Evolutionary conservation across 2,888 invertebrate genomes (phyloP).

Genomic region (Lasioglossum leucozonium): DNA sequence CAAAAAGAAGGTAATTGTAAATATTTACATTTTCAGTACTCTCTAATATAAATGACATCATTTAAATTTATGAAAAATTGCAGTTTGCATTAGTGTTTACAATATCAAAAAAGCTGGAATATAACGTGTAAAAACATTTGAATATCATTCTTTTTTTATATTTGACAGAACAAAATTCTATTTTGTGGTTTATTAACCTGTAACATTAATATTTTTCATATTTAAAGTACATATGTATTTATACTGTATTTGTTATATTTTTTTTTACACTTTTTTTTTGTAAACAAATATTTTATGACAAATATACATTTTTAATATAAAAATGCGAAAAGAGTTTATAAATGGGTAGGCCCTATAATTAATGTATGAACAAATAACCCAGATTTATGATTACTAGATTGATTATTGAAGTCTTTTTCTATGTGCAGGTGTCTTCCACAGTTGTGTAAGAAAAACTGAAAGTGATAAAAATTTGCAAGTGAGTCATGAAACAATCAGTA

Average conservation of each 20-base stretch:
- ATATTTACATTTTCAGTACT: constrained; percentile 62
- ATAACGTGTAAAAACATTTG: constrained; percentile 34
- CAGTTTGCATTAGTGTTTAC: neutral
- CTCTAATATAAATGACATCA: constrained; percentile 8
- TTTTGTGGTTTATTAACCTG: constrained; percentile 66
- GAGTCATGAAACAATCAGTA: constrained; percentile 17
- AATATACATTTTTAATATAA: constrained; percentile 24
- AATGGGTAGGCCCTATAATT: constrained; percentile 86
- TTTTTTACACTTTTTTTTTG: constrained; percentile 28
- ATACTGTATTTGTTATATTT: constrained; percentile 16
- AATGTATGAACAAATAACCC: neutral
- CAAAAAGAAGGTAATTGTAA: constrained; percentile 85
- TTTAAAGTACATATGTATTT: constrained; percentile 28
- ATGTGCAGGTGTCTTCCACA: constrained; percentile 72
- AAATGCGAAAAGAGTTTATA: constrained; percentile 61
- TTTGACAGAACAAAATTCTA: constrained; percentile 65
- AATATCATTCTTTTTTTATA: constrained; percentile 29
- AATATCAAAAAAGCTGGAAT: constrained; percentile 20
- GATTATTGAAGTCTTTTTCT: constrained; percentile 82
- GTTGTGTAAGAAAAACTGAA: constrained; percentile 69
- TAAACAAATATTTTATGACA: constrained; percentile 15
- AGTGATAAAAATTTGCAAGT: constrained; percentile 53
- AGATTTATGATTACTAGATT: neutral
- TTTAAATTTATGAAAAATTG: neutral
- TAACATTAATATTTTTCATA: constrained; percentile 46